phyloP scores from a whole-genome alignment of 2,888 invertebrate species.

The Drosophila hawaiiensis region DNA sequence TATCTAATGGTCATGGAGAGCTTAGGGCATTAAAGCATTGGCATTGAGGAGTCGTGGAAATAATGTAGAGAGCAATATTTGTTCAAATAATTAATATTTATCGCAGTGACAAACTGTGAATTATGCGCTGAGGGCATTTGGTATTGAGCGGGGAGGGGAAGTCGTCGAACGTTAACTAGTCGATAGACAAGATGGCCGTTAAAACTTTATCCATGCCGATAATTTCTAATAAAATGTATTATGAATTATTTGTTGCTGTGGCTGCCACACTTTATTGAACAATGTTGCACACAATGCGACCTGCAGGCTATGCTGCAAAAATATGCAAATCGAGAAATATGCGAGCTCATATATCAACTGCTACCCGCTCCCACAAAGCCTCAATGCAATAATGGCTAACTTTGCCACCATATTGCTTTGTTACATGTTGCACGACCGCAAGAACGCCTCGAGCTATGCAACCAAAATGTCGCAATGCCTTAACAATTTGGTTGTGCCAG shows the following conservation, averaged over 20 bases:
- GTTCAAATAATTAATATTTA: conserved; percentile 56
- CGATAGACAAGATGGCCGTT: not conserved
- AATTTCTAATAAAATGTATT: conserved; percentile 32
- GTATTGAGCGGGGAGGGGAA: not conserved
- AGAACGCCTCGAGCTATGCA: conserved; percentile 54
- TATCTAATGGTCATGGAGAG: not conserved
- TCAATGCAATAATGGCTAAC: conserved; percentile 21
- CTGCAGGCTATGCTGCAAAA: conserved; percentile 25
- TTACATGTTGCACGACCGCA: conserved; percentile 29
- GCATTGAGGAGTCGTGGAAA: not conserved
- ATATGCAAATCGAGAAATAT: conserved; percentile 40
- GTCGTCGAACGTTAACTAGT: not conserved
- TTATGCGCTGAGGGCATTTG: not conserved
- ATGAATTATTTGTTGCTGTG: conserved; percentile 48
- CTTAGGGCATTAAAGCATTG: not conserved
- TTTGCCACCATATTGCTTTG: conserved; percentile 34
- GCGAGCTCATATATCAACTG: conserved; percentile 30
- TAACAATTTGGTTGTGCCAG: not conserved
- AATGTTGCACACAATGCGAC: conserved; percentile 35
- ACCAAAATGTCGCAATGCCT: conserved; percentile 21
- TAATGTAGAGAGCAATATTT: conserved; percentile 12
- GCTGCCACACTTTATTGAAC: conserved; percentile 28
- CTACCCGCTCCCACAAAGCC: not conserved
- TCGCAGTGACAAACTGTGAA: conserved; percentile 28
- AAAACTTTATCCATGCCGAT: conserved; percentile 49